Conservation (phyloP, 1,140 invertebrate species). For the Lepidurus couesii region DNA sequence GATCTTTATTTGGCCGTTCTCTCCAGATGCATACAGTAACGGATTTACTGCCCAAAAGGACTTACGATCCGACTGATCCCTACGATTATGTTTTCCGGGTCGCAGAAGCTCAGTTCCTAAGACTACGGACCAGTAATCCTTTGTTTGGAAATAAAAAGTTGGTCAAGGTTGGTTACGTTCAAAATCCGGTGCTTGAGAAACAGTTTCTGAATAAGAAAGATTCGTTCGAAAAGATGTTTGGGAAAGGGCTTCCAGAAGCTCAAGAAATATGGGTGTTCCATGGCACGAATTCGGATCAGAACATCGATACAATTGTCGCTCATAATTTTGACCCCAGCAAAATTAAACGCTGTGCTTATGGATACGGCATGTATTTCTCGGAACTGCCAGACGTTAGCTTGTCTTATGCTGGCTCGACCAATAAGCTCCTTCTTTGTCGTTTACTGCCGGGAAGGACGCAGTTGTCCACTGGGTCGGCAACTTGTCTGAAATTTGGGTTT, state of each 20-base stretch:
- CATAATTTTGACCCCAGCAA: slow-evolving; percentile 21
- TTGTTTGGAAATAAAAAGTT: not conserved
- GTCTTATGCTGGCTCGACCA: not conserved
- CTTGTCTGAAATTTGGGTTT: not conserved
- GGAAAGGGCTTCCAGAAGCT: not conserved
- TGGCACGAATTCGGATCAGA: slow-evolving; percentile 26
- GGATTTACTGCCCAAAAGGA: not conserved
- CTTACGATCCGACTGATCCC: slow-evolving; percentile 24
- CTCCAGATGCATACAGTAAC: not conserved
- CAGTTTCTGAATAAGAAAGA: not conserved
- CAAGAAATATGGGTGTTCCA: slow-evolving; percentile 28
- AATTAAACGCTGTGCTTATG: slow-evolving; percentile 21
- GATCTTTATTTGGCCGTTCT: not conserved
- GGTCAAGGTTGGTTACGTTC: slow-evolving; percentile 27
- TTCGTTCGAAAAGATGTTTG: not conserved
- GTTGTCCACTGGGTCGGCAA: not conserved
- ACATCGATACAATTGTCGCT: slow-evolving; percentile 30
- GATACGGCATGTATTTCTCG: slow-evolving; percentile 30
- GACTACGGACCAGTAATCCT: not conserved
- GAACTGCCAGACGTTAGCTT: slow-evolving; percentile 28
- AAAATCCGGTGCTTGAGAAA: slow-evolving; percentile 1
- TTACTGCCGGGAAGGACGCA: slow-evolving; percentile 29
- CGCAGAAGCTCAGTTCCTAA: not conserved
- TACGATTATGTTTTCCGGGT: slow-evolving; percentile 14
- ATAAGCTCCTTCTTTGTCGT: slow-evolving; percentile 24